Base-by-base conservation (phyloP, 2,797 vertebrate species). In the Eospalax fontanierii region DNA sequence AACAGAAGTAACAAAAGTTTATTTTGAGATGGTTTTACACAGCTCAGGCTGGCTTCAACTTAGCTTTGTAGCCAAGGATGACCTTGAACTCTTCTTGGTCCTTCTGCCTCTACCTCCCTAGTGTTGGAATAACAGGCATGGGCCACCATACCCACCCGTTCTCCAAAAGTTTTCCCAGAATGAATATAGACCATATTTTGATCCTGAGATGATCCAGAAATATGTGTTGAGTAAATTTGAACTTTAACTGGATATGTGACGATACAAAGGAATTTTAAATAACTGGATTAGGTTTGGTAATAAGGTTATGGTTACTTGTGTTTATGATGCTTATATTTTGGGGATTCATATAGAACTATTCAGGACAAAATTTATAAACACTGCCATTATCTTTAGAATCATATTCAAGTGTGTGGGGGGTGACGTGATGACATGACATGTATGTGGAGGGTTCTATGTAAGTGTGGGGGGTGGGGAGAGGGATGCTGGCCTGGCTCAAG, bases 241-340 rank as follows among this genome's bases (percentile, higher is more conserved):
- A 76, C 38, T 43, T 12, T 22, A 35, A n/a, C 22, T 59, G 28
- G 6, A 28, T 76, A 57, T 61, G 85, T 86, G 85, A 65, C 57
- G 28, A 84, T 40, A 50, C 35, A 28, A 93, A 93, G 38, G 22
- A 50, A n/a, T 57, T 70, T 81, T 88, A 28, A 91, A 30, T 54
- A 89, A 87, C 83, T 40, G 8, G 61, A 4, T 80, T 86, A 46
- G 8, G 24, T 38, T 81, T 76, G 28, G 63, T 38, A 11, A 46
- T 71, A 74, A 81, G 5, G 10, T 46, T 68, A 35, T 75, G 71
- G 57, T 81, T 81, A 9, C 35, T 2, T 57, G 33, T 76, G 59
- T 10, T 71, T 57, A 59, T 63, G 82, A 79, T 90, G 57, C 38
- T 83, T 18, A 11, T n/a, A 26, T 74, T 87, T 92, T 38, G 73